Percentiles rank a stretch among this genome's conserved stretches.
Evolutionary conservation across 1,140 invertebrate species (phyloP).

Genomic region (Mamestra configurata): DNA sequence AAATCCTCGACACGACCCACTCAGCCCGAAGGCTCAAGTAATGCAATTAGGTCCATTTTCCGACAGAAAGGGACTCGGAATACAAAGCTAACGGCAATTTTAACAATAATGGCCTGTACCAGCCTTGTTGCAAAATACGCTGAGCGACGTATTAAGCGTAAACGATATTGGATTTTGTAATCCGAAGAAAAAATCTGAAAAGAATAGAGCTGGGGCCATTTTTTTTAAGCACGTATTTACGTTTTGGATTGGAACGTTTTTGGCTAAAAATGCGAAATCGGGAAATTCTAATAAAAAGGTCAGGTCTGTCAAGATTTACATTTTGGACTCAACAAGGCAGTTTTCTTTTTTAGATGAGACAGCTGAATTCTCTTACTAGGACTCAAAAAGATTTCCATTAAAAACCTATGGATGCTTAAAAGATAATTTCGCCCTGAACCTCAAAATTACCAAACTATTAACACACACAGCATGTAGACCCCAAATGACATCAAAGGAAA

Average conservation of each 20-base stretch:
- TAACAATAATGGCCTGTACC: slow-evolving; percentile 43
- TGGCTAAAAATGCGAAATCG: background rate
- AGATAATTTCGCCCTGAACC: background rate
- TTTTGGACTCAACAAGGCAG: too few relatives aligned
- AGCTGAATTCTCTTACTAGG: too few relatives aligned
- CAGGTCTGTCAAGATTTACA: too few relatives aligned
- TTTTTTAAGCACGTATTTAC: background rate
- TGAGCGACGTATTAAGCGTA: slow-evolving; percentile 40
- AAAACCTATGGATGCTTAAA: too few relatives aligned
- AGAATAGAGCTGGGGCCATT: background rate
- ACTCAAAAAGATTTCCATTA: too few relatives aligned
- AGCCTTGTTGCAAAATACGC: slow-evolving; percentile 29
- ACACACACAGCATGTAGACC: slow-evolving; percentile 5
- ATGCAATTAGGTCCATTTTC: slow-evolving; percentile 46
- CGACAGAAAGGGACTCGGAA: slow-evolving; percentile 36
- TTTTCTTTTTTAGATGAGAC: too few relatives aligned
- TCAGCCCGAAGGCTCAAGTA: slow-evolving; percentile 31
- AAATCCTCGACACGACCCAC: slow-evolving; percentile 41
- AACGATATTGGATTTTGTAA: slow-evolving; percentile 35
- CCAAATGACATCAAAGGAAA: slow-evolving; percentile 27
- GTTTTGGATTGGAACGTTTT: background rate
- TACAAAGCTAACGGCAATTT: slow-evolving; percentile 44
- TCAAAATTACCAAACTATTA: slow-evolving; percentile 2
- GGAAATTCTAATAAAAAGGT: background rate
- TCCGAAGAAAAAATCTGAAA: slow-evolving; percentile 5